Conservation (phyloP, 2,113 vertebrate species). For the Lipophrys pholis region DNA sequence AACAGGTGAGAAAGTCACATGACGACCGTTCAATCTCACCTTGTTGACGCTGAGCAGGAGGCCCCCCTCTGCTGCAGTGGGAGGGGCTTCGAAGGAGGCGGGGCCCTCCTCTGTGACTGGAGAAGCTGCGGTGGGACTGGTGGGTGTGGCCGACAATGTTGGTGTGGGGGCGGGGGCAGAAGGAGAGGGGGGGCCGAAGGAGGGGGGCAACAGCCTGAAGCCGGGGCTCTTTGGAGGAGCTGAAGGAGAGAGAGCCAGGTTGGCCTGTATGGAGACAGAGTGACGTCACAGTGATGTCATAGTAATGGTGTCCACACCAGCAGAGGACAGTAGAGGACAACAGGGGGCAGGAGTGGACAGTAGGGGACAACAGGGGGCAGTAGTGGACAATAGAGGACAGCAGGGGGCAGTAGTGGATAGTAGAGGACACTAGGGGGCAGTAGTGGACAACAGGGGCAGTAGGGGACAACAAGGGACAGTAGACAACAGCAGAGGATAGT, state of each 20-base stretch:
- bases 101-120: constrained; percentile 60
- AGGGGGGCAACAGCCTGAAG: constrained; percentile 34
- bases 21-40: constrained; percentile 49
- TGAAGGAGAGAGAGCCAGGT: constrained; percentile 68
- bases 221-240: constrained; percentile 74
- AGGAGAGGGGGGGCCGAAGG: constrained; percentile 49
- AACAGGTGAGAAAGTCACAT: background rate
- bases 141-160: background rate
- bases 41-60: constrained; percentile 76
- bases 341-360: too few relatives aligned
- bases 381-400: too few relatives aligned
- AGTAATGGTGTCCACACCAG: background rate
- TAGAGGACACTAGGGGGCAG: too few relatives aligned
- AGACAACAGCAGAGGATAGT: too few relatives aligned
- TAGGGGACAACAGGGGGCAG: too few relatives aligned
- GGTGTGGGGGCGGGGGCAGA: background rate
- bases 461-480: too few relatives aligned
- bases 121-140: constrained; percentile 25
- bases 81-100: constrained; percentile 75
- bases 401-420: too few relatives aligned
- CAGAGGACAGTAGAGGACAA: constrained; percentile 1
- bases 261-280: constrained; percentile 63
- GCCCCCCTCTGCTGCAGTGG: constrained; percentile 52
- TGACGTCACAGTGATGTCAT: constrained; percentile 4
- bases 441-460: too few relatives aligned